Conservation (phyloP, 2,113 vertebrate genomes). For the Xenopus laevis region DNA sequence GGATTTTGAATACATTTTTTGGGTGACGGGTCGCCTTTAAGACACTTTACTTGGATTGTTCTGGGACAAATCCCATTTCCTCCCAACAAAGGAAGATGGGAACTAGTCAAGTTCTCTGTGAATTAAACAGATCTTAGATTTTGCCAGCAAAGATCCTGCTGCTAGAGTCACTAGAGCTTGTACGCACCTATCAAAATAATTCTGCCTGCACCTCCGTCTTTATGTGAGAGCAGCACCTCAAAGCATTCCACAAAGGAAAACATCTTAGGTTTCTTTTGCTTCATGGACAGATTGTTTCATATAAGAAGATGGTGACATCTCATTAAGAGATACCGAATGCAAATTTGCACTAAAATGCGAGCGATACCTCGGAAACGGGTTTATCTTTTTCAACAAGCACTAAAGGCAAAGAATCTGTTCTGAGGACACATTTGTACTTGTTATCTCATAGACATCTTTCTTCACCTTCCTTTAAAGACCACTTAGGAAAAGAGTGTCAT, state of each 20-base stretch:
- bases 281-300: slow-evolving; percentile 21
- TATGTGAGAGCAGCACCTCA: slow-evolving; percentile 5
- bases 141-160: slow-evolving; percentile 15
- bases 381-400: slow-evolving; percentile 1
- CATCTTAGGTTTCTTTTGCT: background rate
- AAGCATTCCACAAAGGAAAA: slow-evolving; percentile 3
- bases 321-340: slow-evolving; percentile 31
- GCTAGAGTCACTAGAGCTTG: slow-evolving; percentile 1
- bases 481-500: slow-evolving; percentile 32
- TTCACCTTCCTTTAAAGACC: slow-evolving; percentile 30
- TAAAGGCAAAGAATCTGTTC: background rate
- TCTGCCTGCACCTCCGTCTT: slow-evolving; percentile 3
- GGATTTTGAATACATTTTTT: too few relatives aligned
- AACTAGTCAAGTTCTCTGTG: too few relatives aligned
- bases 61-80: too few relatives aligned
- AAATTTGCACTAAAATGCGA: background rate
- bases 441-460: slow-evolving; percentile 11
- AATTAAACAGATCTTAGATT: too few relatives aligned
- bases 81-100: too few relatives aligned
- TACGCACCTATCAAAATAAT: slow-evolving; percentile 3
- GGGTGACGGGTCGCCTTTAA: too few relatives aligned
- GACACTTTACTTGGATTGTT: too few relatives aligned
- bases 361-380: slow-evolving; percentile 11
- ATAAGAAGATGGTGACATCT: slow-evolving; percentile 8
- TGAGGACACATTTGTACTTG: background rate